Percentiles rank a stretch among this genome's conserved stretches.
Conservation (phyloP, 2,888 invertebrate genomes). For the Lasioglossum calceatum region DNA sequence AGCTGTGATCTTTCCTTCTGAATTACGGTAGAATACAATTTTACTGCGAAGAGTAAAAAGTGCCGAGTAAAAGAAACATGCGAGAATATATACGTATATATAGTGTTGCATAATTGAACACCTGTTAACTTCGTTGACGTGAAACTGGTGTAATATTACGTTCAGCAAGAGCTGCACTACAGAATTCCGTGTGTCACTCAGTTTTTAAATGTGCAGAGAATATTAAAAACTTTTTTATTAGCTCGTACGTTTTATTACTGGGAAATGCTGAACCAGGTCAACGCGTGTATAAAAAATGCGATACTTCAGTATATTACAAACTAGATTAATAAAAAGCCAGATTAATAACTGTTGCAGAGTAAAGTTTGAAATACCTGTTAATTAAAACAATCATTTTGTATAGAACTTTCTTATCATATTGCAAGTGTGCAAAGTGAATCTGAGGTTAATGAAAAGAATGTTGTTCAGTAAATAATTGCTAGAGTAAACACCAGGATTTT, state of each 20-base stretch:
- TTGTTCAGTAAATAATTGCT: not conserved
- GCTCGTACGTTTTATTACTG: not conserved
- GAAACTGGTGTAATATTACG: conserved; percentile 15
- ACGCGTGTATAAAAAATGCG: not conserved
- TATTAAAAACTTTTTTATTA: not conserved
- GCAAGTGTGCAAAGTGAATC: not conserved
- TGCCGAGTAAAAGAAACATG: not conserved
- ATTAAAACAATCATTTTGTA: no score
- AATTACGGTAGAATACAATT: not conserved
- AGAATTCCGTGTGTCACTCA: not conserved
- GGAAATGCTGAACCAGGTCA: not conserved
- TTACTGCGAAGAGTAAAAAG: not conserved
- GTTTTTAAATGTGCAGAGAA: not conserved
- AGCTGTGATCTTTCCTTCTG: not conserved
- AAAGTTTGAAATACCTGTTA: no score
- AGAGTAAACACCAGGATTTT: no score
- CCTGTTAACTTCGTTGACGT: not conserved
- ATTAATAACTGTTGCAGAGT: no score
- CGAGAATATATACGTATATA: not conserved
- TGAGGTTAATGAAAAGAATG: not conserved
- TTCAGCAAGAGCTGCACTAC: not conserved
- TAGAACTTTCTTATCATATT: no score
- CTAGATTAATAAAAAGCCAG: not conserved
- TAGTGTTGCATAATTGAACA: conserved; percentile 17
- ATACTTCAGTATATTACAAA: not conserved